Base-by-base conservation (phyloP, 1,140 invertebrate genomes). In the Achatina immaculata region DNA sequence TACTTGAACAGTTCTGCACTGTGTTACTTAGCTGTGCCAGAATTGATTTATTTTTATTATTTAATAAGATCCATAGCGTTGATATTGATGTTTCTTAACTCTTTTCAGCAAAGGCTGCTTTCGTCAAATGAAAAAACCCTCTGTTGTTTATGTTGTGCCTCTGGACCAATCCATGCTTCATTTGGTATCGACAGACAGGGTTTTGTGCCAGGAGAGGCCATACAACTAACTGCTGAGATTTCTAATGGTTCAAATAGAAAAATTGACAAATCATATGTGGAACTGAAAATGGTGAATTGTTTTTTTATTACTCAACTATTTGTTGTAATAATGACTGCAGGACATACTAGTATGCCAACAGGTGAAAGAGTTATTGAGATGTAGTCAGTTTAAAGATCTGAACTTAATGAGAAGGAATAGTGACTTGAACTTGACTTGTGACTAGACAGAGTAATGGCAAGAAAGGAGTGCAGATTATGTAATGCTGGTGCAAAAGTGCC, bases 71-170 rank as follows among this genome's bases (percentile, higher is more conserved):
- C n/a, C n/a, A n/a, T n/a, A n/a, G n/a, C n/a, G n/a, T n/a, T n/a
- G n/a, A n/a, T n/a, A n/a, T n/a, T n/a, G n/a, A n/a, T n/a, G n/a
- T n/a, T n/a, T n/a, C n/a, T n/a, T n/a, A n/a, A n/a, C n/a, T n/a
- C n/a, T n/a, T n/a, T n/a, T 77, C 55, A 77, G 75, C 75, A 77
- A 77, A 58, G 55, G 1, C 11, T 36, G 1, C 51, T 36, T 38
- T 51, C 51, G 31, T 16, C 31, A 48, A 81, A 85, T 51, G 31
- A 80, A 51, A 88, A 88, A 81, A 83, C 73, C 1, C 38, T 88
- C n/a, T 88, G 87, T 73, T 88, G 87, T 65, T 65, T 80, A 72
- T 88, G 87, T 58, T 88, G 87, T 68, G 82, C 80, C 66, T 84
- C 83, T 1, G 87, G 86, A 45, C 87, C 87, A 34, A 86, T 88